Conservation (phyloP, 2,888 invertebrate species). For the Hydropsyche betteni region DNA sequence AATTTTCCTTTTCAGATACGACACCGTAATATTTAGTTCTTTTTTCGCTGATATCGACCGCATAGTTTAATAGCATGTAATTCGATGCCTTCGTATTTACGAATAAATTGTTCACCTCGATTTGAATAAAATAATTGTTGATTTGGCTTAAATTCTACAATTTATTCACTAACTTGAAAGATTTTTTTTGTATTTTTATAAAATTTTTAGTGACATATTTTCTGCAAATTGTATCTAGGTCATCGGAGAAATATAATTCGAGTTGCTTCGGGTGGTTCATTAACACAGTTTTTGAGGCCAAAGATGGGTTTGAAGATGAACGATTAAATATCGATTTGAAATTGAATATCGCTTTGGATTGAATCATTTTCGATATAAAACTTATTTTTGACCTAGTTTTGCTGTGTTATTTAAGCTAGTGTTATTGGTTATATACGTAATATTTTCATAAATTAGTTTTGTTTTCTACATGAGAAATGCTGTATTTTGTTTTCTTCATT, state of each 20-base stretch:
- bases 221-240: conserved; percentile 26
- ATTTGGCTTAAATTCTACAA: conserved; percentile 9
- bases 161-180: conserved; percentile 19
- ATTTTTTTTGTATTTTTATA: conserved; percentile 20
- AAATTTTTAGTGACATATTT: conserved; percentile 20
- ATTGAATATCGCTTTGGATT: conserved; percentile 1
- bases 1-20: conserved; percentile 32
- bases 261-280: conserved; percentile 19
- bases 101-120: conserved; percentile 9
- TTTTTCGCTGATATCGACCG: conserved; percentile 12
- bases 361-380: conserved; percentile 4
- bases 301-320: conserved; percentile 30
- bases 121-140: conserved; percentile 7
- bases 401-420: conserved; percentile 25
- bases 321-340: not conserved
- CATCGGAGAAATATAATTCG: conserved; percentile 19
- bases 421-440: conserved; percentile 18
- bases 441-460: conserved; percentile 23
- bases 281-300: conserved; percentile 29
- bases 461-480: conserved; percentile 20
- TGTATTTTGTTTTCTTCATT: conserved; percentile 25
- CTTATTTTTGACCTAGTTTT: conserved; percentile 32
- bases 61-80: conserved; percentile 26
- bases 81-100: conserved; percentile 26
- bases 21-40: conserved; percentile 25